phyloP scores from a whole-genome alignment of 2,113 vertebrate species.

The Odobenus rosmarus region DNA sequence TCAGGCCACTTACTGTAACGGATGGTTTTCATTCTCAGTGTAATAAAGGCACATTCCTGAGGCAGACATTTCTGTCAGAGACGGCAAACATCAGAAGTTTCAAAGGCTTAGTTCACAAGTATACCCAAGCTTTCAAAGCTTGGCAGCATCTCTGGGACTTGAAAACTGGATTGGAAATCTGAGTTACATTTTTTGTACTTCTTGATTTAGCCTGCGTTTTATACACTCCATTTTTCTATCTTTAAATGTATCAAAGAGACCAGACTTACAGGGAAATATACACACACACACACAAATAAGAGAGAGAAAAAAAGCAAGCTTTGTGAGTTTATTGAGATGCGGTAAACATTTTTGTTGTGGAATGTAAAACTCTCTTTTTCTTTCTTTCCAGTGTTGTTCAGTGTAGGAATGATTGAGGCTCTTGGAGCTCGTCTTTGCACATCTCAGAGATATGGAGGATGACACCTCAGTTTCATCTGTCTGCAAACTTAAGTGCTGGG shows the following conservation, averaged over 20 bases:
- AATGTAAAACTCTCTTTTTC: background rate
- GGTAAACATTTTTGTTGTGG: background rate
- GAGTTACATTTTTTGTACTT: background rate
- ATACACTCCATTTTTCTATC: background rate
- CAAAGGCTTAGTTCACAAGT: conserved; percentile 18
- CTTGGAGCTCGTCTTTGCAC: background rate
- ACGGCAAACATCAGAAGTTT: conserved; percentile 43
- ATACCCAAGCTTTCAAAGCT: conserved; percentile 41
- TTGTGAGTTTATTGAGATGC: background rate
- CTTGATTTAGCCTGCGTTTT: conserved; percentile 44
- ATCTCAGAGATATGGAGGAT: background rate
- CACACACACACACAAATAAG: background rate
- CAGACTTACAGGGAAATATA: background rate
- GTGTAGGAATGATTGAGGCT: background rate
- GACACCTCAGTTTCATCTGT: background rate
- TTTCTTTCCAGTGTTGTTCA: background rate
- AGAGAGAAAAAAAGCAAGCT: background rate
- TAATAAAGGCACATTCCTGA: conserved; percentile 71
- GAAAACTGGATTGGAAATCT: conserved; percentile 32
- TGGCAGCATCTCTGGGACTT: background rate
- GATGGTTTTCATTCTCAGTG: conserved; percentile 76
- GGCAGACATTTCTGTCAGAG: conserved; percentile 32
- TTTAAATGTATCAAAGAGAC: conserved; percentile 38
- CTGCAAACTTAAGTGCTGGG: background rate
- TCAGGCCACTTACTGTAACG: conserved; percentile 60